Conservation (phyloP, 2,113 vertebrate genomes). For the Catharus fuscescens region DNA sequence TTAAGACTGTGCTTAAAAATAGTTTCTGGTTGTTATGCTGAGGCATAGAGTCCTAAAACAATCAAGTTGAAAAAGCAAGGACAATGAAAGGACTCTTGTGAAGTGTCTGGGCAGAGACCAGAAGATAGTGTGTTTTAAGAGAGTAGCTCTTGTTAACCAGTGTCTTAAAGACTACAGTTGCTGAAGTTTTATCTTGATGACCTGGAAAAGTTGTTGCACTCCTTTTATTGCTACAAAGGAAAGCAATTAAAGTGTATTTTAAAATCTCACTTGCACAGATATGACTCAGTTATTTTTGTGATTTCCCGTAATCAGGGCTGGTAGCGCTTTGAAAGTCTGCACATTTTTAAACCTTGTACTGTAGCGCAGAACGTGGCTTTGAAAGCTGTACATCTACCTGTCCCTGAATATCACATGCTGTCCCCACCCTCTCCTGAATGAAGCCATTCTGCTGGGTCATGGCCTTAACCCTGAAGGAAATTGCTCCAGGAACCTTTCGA, state of each 20-base stretch:
- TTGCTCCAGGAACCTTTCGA: not conserved
- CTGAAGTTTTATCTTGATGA: not conserved
- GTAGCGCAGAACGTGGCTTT: not conserved
- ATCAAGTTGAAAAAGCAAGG: not conserved
- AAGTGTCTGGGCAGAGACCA: not conserved
- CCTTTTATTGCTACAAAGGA: rapidly evolving
- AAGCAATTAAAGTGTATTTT: not conserved
- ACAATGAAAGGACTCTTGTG: not conserved
- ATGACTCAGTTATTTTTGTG: not conserved
- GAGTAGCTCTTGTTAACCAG: not conserved
- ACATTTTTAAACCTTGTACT: not conserved
- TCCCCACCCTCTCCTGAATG: not conserved
- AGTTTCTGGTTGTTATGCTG: not conserved
- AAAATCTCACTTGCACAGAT: not conserved
- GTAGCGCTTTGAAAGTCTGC: not conserved
- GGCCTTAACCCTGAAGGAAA: not conserved
- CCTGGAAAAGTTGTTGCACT: not conserved
- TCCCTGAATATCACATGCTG: rapidly evolving
- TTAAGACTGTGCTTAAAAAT: not conserved
- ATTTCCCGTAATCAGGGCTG: not conserved
- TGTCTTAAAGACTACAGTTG: no score
- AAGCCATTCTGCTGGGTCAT: not conserved
- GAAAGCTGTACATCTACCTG: not conserved
- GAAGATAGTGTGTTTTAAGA: not conserved
- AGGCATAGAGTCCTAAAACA: not conserved